Evolutionary conservation across 2,113 vertebrate genomes (phyloP).

Genomic region (Hippocampus comes): DNA sequence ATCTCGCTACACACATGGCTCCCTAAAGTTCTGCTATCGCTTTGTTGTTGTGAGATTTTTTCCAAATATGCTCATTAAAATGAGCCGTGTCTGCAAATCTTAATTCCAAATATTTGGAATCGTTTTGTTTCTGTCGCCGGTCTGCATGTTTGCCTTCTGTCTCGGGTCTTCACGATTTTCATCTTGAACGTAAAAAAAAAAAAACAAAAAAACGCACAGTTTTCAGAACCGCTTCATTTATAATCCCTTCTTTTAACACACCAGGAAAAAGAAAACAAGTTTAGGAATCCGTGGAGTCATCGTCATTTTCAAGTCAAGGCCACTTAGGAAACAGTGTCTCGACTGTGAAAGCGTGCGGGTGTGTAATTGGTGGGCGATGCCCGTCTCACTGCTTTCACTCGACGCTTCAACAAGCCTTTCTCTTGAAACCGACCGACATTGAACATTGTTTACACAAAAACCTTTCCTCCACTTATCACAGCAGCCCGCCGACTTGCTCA

Average conservation of each 20-base stretch:
- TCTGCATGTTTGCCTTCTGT: too few species aligned
- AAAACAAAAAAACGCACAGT: too few species aligned
- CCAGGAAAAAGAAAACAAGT: neutral
- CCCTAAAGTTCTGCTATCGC: too few species aligned
- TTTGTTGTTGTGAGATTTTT: too few species aligned
- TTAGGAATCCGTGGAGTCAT: constrained; percentile 9
- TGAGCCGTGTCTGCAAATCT: too few species aligned
- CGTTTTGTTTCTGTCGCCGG: neutral
- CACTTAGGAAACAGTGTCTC: constrained; percentile 35
- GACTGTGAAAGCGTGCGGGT: constrained; percentile 6
- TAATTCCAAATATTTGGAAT: too few species aligned
- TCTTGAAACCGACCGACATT: constrained; percentile 34
- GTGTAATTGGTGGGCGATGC: constrained; percentile 11
- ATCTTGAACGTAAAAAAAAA: too few species aligned
- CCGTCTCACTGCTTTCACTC: constrained; percentile 40
- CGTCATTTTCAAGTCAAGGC: constrained; percentile 1
- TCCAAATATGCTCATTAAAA: too few species aligned
- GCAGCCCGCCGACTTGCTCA: too few species aligned
- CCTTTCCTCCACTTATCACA: constrained; percentile 14
- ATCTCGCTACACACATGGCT: too few species aligned
- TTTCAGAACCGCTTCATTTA: neutral
- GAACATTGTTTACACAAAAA: constrained; percentile 22
- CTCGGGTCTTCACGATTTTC: too few species aligned
- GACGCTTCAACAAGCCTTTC: constrained; percentile 39
- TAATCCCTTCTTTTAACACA: neutral